phyloP scores from a whole-genome alignment of 2,797 vertebrate species.

The Ambastaia sidthimunki region DNA sequence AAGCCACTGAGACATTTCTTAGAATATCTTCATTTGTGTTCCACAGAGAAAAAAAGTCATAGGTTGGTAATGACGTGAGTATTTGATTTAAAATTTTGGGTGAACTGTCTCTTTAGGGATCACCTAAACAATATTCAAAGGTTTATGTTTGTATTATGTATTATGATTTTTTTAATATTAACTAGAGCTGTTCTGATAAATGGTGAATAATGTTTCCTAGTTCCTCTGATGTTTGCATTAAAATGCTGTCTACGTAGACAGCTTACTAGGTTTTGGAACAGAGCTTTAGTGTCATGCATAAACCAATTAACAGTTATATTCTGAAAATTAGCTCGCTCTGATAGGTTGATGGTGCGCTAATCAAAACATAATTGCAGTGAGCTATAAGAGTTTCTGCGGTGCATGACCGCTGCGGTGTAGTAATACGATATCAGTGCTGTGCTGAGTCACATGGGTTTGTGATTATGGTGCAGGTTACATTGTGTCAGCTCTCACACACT shows the following conservation, averaged over 20 bases:
- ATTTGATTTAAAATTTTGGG: too few relatives aligned
- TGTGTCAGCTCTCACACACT: not conserved
- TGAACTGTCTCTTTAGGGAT: not conserved
- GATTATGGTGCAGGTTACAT: constrained; percentile 1
- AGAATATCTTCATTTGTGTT: too few relatives aligned
- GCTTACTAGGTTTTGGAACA: too few relatives aligned
- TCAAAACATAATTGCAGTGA: constrained; percentile 5
- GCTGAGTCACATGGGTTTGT: constrained; percentile 11
- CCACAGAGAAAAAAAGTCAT: too few relatives aligned
- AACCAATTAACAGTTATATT: not conserved
- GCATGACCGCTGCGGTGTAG: not conserved
- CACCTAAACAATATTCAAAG: not conserved
- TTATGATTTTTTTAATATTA: not conserved
- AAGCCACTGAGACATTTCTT: too few relatives aligned
- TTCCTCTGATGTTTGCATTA: too few relatives aligned
- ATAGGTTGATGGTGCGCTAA: constrained; percentile 19
- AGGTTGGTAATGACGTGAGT: too few relatives aligned
- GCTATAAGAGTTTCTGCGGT: constrained; percentile 1
- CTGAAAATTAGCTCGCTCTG: not conserved
- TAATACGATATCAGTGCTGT: constrained; percentile 15
- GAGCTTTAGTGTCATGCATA: too few relatives aligned
- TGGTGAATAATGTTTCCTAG: not conserved
- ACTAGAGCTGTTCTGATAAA: too few relatives aligned
- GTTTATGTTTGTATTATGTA: constrained; percentile 7
- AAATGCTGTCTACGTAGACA: too few relatives aligned